Base-by-base conservation (phyloP, 2,888 invertebrate species). In the Dinocampus coccinellae region DNA sequence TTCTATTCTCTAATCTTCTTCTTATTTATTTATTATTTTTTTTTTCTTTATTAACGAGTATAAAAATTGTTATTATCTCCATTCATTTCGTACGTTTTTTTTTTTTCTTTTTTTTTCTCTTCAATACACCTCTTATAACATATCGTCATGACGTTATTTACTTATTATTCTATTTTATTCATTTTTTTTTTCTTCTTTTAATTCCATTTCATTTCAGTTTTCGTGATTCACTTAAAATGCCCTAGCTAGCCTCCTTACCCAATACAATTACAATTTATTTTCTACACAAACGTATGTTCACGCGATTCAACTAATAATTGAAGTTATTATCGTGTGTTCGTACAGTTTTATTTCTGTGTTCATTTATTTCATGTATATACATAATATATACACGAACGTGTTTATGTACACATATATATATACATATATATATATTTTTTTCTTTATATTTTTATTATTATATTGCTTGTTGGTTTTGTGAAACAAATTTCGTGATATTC, bases 241-340 rank as follows among this genome's bases (percentile, higher is more conserved):
- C 82, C 84, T 84, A 84, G 81, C 82, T 84, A 85, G 79, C 78
- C 84, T 84, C 84, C 81, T 84, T 83, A 83, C 80, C 76, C 77
- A 73, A 77, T 85, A 83, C 80, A 79, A 72, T 79, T 81, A 80
- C 79, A 81, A 69, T 78, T 76, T 79, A 73, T 68, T 67, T 76
- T 74, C 70, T 76, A 55, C 58, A 60, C 22, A 39, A 53, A 70
- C 64, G 47, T 64, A 74, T 62, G 72, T 75, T 73, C 73, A 65
- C 69, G 69, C 63, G 42, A 66, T 55, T 33, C 22, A 55, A 58
- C 58, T 33, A 39, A 65, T 52, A 64, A 11, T 29, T 20, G n/a
- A 47, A 53, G 57, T 71, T 61, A 72, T 57, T 52, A 68, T 52
- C 64, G 63, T 63, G 64, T 64, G 57, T 66, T 60, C 69, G 47